A percentile compares a stretch with the other conserved stretches of the same genome.
Evolutionary conservation across 2,113 vertebrate species (phyloP).

Genomic region (Rissa tridactyla): DNA sequence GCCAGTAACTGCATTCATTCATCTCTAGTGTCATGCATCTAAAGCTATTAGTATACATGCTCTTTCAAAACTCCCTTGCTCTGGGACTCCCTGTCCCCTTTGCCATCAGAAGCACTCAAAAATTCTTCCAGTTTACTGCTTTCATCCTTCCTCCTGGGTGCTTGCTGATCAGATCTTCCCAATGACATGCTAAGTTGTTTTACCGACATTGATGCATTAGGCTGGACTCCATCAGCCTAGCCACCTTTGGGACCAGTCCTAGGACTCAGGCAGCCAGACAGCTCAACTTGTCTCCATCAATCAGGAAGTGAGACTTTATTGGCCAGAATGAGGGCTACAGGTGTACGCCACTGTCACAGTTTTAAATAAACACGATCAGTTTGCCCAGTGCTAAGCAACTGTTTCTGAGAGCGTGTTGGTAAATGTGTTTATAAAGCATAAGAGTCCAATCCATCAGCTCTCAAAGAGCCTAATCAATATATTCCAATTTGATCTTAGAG

Average conservation of each 20-base stretch:
- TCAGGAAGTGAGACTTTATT: slow-evolving; percentile 57
- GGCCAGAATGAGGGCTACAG: slow-evolving; percentile 48
- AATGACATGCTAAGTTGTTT: slow-evolving; percentile 54
- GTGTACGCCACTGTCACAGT: slow-evolving; percentile 49
- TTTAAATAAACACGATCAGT: slow-evolving; percentile 74
- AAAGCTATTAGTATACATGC: slow-evolving; percentile 12
- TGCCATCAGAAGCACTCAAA: slow-evolving; percentile 51
- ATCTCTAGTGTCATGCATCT: slow-evolving; percentile 10
- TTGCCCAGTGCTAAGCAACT: slow-evolving; percentile 71
- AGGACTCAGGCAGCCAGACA: slow-evolving; percentile 53
- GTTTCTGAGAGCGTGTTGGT: slow-evolving; percentile 70
- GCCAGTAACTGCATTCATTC: background rate
- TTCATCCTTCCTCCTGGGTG: slow-evolving; percentile 37
- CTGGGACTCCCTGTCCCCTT: slow-evolving; percentile 30
- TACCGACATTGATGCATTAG: slow-evolving; percentile 62
- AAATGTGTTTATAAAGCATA: slow-evolving; percentile 80
- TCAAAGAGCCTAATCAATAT: slow-evolving; percentile 82
- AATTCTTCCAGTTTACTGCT: slow-evolving; percentile 56
- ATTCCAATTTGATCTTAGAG: slow-evolving; percentile 78
- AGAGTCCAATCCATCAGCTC: slow-evolving; percentile 75
- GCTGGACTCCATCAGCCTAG: slow-evolving; percentile 48
- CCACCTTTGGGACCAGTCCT: slow-evolving; percentile 63
- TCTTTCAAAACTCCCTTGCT: slow-evolving; percentile 39
- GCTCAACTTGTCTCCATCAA: slow-evolving; percentile 69
- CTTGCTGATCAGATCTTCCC: slow-evolving; percentile 47